Base-by-base conservation (phyloP, 35 echinoderm and acorn worm species). In the Apostichopus californicus region DNA sequence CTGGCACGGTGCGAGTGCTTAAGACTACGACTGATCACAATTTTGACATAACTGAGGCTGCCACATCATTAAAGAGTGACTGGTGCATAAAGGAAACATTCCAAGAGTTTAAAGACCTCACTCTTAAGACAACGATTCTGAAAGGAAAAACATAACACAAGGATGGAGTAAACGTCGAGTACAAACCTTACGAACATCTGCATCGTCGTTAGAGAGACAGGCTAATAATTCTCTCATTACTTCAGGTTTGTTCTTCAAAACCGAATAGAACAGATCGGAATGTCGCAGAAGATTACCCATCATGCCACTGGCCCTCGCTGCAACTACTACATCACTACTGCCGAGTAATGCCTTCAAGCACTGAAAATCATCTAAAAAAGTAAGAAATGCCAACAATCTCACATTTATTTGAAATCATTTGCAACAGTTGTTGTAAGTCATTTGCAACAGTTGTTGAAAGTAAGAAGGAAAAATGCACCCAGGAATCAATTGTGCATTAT, bases 281-380 rank as follows among this genome's bases (percentile, higher is more conserved):
- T 99, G 93, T 59, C 95, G 91, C 66, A 99, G 78, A 80, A 99
- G 85, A 82, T 99, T 99, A 12, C 97, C 97, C 26, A 96, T 75
- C 78, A 96, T 77, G 56, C 95, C 97, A 93, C 97, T 93, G 25
- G 95, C 91, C 26, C 97, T 92, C 5, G 95, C 73, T 78, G 86
- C 88, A 0, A 99, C 95, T 53, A 93, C 94, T 9, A 81, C 77
- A 59, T 96, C 87, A 54, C 84, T 82, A 65, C 88, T 93, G 53
- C 60, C 63, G 2, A 94, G 79, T 58, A 94, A 55, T 24, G 89
- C 14, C 81, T 77, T 87, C 56, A 98, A 91, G 13, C 79, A 96
- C 14, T 84, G 77, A 85, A 83, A 95, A 63, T 90, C 87, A 91
- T 84, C 91, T 94, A 66, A 9, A 91, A 59, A 93, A 59, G 56